Base-by-base conservation (phyloP, 1,140 invertebrate species). In the Periplaneta americana region DNA sequence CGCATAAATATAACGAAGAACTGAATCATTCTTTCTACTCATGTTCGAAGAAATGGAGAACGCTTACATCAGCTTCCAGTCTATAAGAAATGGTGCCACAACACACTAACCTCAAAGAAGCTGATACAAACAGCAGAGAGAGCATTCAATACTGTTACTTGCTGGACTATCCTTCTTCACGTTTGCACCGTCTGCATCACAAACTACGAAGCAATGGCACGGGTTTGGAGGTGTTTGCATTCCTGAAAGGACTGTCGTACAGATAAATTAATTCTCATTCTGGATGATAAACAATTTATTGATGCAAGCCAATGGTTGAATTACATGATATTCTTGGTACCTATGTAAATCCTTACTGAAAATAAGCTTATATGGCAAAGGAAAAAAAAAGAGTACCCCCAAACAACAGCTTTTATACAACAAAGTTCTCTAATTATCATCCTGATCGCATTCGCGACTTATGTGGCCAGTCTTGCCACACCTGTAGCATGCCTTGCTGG, bases 391-490 rank as follows among this genome's bases (percentile, higher is more conserved):
- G 75, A 39, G 76, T 39, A 78, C 76, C n/a, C 34, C 76, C 34
- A 78, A 39, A 78, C n/a, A 36, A 31, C 76, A 78, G 76, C 36
- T 78, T 78, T 79, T 28, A 66, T 66, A 66, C 48, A 66, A 66
- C 48, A 66, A 28, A 66, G 48, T 66, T 66, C 48, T 66, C 48
- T 94, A 78, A 78, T 78, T 78, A 78, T 78, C 76, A 78, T 78
- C 76, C 36, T 78, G 76, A 75, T 80, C 94, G 90, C 96, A 98
- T 87, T 97, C 96, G 84, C 96, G 94, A 89, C 95, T 95, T 89
- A 97, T 94, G 91, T 98, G 96, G 80, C 96, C 96, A 79, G 93
- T 92, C 88, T 97, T 96, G 89, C 95, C 94, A 89, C 96, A 97
- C 85, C 93, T 93, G 90, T 97, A 97, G 90, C 96, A 97, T 82